Conservation (phyloP, 2,113 vertebrate genomes). For the Bungarus multicinctus region DNA sequence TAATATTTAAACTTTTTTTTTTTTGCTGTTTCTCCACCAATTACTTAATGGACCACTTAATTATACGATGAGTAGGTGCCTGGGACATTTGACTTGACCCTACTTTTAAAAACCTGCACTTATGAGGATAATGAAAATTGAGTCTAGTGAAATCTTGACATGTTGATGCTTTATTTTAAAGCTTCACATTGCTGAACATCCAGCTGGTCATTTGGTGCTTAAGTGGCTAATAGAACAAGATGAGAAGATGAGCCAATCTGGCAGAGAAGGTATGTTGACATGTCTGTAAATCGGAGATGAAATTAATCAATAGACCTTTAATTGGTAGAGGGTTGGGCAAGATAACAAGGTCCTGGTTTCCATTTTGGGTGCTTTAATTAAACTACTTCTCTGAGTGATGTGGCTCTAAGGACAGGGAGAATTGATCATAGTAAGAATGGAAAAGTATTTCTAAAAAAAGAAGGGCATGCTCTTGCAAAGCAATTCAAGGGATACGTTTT, state of each 20-base stretch:
- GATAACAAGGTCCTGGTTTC: neutral
- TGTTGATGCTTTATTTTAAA: slow-evolving; percentile 52
- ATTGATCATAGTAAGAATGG: neutral
- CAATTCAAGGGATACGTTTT: neutral
- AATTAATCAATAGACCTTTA: neutral
- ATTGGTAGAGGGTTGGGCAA: neutral
- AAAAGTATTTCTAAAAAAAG: neutral
- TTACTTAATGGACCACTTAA: neutral
- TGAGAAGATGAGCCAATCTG: slow-evolving; percentile 72
- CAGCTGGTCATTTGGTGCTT: slow-evolving; percentile 92
- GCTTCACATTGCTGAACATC: slow-evolving; percentile 94
- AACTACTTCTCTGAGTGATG: neutral
- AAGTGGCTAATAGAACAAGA: slow-evolving; percentile 96
- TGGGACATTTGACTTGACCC: neutral
- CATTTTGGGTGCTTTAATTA: neutral
- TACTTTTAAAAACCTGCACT: neutral
- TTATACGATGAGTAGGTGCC: neutral
- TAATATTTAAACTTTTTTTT: neutral
- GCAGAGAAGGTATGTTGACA: slow-evolving; percentile 78
- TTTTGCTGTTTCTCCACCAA: neutral
- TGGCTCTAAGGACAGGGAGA: neutral
- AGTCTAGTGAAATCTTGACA: neutral
- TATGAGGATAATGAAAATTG: no score
- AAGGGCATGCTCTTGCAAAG: neutral
- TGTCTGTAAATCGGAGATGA: neutral